Evolutionary conservation across 2,797 vertebrate genomes (phyloP), one percentile per base, ranked within the genome.

Genomic region (Margarornis squamiger): DNA sequence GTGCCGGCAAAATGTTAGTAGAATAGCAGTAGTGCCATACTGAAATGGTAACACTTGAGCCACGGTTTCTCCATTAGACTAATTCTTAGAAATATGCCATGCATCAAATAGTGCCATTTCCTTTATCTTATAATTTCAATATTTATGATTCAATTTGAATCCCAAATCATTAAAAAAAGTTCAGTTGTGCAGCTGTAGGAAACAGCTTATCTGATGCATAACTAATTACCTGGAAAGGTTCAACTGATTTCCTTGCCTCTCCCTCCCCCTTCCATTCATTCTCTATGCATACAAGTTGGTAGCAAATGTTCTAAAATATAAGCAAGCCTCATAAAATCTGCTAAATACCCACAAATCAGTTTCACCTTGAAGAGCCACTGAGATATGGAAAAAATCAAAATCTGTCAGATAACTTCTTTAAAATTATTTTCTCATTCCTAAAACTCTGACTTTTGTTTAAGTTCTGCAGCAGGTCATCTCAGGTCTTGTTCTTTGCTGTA

Each of bases 111-210:
- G 41, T 68, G 89, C 59, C 46, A 54, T 96, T 97, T 97, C 65
- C 79, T 96, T 97, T 91, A 97, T 92, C 81, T 75, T 92, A 88
- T 83, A 38, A 88, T 96, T 96, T 97, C 96, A 97, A 97, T 97
- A 97, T 97, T 97, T 96, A 97, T 97, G 78, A 97, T 85, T 83
- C 88, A 75, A 97, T 97, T 98, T 98, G 87, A 97, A 97, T 97
- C 80, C 72, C 91, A 94, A 97, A 97, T 95, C 7, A 95, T 92
- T 89, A 96, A 91, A 86, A 92, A 55, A 88, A 59, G 30, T 94
- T 88, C 8, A 29, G 88, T 94, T 82, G 34, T 77, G 86, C 93
- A 95, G 89, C 88, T 96, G 91, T 79, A 95, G 92, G 90, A 97
- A 97, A 96, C 94, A 97, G 91, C 74, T 96, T 96, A 96, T 95